These are phyloP conservation scores for Meloidogyne hapla DNA, from an alignment of 1,140 invertebrate species.

Conservation along the genomic window DNA sequence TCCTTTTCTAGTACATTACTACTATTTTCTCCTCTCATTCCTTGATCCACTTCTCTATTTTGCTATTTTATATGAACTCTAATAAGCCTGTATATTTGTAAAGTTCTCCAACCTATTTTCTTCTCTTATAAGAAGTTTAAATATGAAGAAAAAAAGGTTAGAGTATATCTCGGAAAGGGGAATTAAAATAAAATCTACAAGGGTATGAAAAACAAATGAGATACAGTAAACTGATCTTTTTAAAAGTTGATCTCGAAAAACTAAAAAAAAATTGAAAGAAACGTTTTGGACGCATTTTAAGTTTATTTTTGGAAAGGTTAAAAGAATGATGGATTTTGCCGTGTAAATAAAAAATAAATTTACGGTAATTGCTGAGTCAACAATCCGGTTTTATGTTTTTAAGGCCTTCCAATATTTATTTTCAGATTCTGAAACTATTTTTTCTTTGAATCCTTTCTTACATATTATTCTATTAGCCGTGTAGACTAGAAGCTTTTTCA, in stretches of 20 bases:
- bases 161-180: neutral
- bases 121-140: neutral
- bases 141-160: no score
- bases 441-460: no score
- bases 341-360: no score
- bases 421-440: no score
- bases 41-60: conserved; percentile 20
- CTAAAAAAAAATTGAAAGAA: no score
- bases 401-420: no score
- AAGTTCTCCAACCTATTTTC: conserved; percentile 1
- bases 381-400: no score
- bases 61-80: neutral
- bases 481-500: no score
- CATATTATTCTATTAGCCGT: no score
- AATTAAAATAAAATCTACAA: neutral
- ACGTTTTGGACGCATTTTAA: neutral
- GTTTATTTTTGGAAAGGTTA: neutral
- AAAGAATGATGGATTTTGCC: no score
- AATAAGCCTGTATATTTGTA: neutral
- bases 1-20: conserved; percentile 21
- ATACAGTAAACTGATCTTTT: neutral
- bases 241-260: neutral
- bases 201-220: neutral
- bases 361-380: no score
- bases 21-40: conserved; percentile 28